These are phyloP conservation scores for human DNA, from an alignment of 2,113 vertebrate genomes.

Conservation along the genomic window GRCh38 chr2:204625501-204626000, in stretches of 20 bases:
- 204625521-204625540: not conserved
- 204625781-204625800: not conserved
- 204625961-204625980: not conserved
- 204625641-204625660: conserved; percentile 50
- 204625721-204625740: conserved; percentile 46
- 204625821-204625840: not conserved
- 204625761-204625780: not conserved
- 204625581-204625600: conserved; percentile 33
- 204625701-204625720: conserved; percentile 50
- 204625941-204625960: not conserved
- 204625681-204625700: conserved; percentile 54
- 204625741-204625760: conserved; percentile 25
- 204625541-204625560: not conserved
- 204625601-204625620: conserved; percentile 62
- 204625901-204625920: conserved; percentile 1
- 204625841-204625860: not conserved
- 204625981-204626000: not conserved
- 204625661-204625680: conserved; percentile 51
- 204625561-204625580: conserved; percentile 37
- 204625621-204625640: conserved; percentile 63
- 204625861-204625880: not conserved
- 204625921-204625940: not conserved
- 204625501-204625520: not conserved
- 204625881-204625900: not conserved
- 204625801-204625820: not conserved